Conservation (phyloP, 2,888 invertebrate species). For the Andricus quercusramuli region DNA sequence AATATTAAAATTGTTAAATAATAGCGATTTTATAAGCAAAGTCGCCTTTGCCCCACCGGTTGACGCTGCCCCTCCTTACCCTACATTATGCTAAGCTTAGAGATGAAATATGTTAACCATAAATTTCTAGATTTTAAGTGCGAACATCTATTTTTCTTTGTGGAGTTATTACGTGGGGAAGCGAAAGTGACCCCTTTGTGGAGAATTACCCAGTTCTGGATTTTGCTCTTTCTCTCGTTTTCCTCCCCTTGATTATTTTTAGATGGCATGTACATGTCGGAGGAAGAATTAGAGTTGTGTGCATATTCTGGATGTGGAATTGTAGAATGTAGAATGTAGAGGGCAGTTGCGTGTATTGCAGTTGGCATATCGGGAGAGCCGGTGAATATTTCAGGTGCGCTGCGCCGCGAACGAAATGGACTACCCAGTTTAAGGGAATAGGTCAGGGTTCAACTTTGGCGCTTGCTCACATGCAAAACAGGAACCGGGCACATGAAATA, state of each 20-base stretch:
- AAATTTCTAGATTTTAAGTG: too few species aligned
- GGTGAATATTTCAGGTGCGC: constrained; percentile 30
- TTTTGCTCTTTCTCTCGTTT: constrained; percentile 2
- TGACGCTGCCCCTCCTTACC: too few species aligned
- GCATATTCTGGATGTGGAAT: constrained; percentile 10
- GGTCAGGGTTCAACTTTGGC: constrained; percentile 27
- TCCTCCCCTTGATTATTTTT: constrained; percentile 10
- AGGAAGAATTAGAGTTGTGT: constrained; percentile 21
- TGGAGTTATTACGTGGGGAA: too few species aligned
- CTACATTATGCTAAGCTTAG: too few species aligned
- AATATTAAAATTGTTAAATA: too few species aligned
- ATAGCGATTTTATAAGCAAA: too few species aligned
- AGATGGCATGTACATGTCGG: constrained; percentile 19
- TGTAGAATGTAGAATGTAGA: background rate
- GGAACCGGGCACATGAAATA: constrained; percentile 21
- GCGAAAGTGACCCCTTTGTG: too few species aligned
- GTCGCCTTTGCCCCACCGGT: too few species aligned
- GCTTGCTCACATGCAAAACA: constrained; percentile 19
- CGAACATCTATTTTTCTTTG: too few species aligned
- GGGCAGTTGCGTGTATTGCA: constrained; percentile 31
- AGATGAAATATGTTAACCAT: too few species aligned
- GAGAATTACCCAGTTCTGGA: background rate
- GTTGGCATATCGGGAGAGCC: constrained; percentile 30
- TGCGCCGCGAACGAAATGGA: background rate
- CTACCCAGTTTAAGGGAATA: constrained; percentile 27